phyloP scores from a whole-genome alignment of 1,140 invertebrate species.

The Drosophila pseudoananassae region DNA sequence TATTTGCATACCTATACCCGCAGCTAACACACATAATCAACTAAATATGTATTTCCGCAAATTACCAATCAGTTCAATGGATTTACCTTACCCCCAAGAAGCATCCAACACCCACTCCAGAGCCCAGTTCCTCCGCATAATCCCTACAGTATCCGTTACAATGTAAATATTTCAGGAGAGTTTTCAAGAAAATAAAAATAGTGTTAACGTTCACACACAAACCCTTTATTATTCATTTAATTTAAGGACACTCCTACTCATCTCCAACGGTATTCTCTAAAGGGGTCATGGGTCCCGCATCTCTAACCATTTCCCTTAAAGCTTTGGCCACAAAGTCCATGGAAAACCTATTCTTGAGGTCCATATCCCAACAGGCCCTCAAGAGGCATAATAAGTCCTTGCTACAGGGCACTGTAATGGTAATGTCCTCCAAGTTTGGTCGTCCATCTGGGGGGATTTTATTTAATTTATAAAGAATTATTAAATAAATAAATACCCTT shows the following conservation, averaged over 20 bases:
- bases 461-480: neutral
- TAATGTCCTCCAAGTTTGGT: slow-evolving; percentile 90
- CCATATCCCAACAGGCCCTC: slow-evolving; percentile 93
- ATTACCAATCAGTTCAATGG: slow-evolving; percentile 12
- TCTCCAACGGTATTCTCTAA: neutral
- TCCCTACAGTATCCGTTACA: slow-evolving; percentile 26
- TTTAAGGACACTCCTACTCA: neutral
- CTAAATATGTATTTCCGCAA: slow-evolving; percentile 25
- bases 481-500: neutral
- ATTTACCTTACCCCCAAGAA: neutral
- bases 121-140: slow-evolving; percentile 9
- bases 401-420: slow-evolving; percentile 87
- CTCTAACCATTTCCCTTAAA: slow-evolving; percentile 85
- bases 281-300: neutral
- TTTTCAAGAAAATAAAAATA: slow-evolving; percentile 55
- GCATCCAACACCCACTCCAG: slow-evolving; percentile 2
- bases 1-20: slow-evolving; percentile 39
- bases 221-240: neutral
- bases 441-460: slow-evolving; percentile 84
- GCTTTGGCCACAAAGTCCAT: slow-evolving; percentile 92
- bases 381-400: slow-evolving; percentile 93
- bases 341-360: slow-evolving; percentile 91
- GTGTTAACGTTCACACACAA: slow-evolving; percentile 48
- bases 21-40: slow-evolving; percentile 21
- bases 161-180: slow-evolving; percentile 69